phyloP scores from a whole-genome alignment of 37 sponge, comb jelly and placozoan species.

The Diacarnus erythraeanus region DNA sequence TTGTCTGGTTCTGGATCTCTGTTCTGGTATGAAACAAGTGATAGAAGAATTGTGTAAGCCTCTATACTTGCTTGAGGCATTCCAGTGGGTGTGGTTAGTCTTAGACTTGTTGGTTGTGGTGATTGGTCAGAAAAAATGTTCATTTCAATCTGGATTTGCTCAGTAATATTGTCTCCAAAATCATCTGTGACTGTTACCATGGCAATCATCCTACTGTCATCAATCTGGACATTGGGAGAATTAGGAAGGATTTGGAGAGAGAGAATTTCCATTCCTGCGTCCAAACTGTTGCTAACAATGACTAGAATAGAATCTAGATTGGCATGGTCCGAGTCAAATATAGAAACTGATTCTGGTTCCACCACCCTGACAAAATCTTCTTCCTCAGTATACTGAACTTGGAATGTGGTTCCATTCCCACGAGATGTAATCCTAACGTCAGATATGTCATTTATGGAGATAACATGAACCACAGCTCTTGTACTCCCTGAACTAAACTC shows the following conservation, averaged over 20 bases:
- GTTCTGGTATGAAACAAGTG: constrained; percentile 70
- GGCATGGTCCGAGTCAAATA: constrained; percentile 72
- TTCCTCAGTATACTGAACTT: constrained; percentile 64
- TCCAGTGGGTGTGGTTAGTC: constrained; percentile 29
- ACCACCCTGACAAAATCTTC: constrained; percentile 65
- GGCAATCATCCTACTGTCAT: constrained; percentile 8
- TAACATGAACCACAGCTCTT: constrained; percentile 45
- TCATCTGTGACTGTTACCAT: constrained; percentile 18
- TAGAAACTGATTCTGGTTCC: constrained; percentile 44
- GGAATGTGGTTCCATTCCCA: constrained; percentile 37
- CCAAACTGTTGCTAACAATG: constrained; percentile 38
- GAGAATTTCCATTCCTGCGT: constrained; percentile 58
- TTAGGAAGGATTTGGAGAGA: background rate
- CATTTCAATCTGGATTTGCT: constrained; percentile 29
- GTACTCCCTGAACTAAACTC: constrained; percentile 65
- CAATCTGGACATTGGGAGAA: constrained; percentile 1
- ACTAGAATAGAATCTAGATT: constrained; percentile 56
- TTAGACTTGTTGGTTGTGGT: constrained; percentile 20
- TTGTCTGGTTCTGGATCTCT: constrained; percentile 70
- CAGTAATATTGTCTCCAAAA: background rate
- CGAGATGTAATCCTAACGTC: constrained; percentile 32
- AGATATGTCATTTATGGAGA: constrained; percentile 75
- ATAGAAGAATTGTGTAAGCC: constrained; percentile 62
- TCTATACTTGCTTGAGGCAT: constrained; percentile 34
- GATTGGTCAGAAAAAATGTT: constrained; percentile 7